phyloP scores from a whole-genome alignment of 2,113 vertebrate species.

The Osmerus mordax region DNA sequence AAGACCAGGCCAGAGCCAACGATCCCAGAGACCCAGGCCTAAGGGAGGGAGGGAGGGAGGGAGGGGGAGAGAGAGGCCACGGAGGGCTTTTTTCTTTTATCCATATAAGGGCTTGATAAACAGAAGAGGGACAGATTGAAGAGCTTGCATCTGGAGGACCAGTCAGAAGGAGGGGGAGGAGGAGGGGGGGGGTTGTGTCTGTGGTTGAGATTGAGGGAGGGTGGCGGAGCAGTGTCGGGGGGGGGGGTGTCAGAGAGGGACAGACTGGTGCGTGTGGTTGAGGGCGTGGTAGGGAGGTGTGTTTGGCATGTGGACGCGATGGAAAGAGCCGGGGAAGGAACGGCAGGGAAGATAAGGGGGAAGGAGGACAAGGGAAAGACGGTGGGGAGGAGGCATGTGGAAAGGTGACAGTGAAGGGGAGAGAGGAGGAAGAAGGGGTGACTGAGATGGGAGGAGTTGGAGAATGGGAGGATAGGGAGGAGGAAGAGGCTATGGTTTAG shows the following conservation, averaged over 20 bases:
- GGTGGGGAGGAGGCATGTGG: not conserved
- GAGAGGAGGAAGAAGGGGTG: not conserved
- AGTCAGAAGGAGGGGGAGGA: not conserved
- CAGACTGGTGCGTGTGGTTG: not conserved
- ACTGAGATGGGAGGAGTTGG: not conserved
- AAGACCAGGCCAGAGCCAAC: not conserved
- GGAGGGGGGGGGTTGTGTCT: constrained; percentile 11
- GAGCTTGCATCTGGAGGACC: constrained; percentile 41
- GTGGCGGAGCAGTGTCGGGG: not conserved
- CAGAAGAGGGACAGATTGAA: constrained; percentile 28
- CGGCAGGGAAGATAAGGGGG: not conserved
- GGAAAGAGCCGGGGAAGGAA: not conserved
- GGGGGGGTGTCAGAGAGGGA: not conserved
- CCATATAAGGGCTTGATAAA: constrained; percentile 71
- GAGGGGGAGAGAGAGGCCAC: constrained; percentile 18
- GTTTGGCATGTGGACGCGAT: not conserved
- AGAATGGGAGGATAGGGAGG: not conserved
- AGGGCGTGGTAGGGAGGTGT: not conserved
- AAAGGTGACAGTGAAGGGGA: not conserved
- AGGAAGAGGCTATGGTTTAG: not conserved
- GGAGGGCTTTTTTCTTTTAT: constrained; percentile 37
- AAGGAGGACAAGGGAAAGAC: not conserved
- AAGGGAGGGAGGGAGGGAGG: constrained; percentile 19
- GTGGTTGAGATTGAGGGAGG: not conserved
- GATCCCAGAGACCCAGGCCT: constrained; percentile 13